Evolutionary conservation across 2,113 vertebrate species (phyloP).

Genomic region (Lepus europaeus): DNA sequence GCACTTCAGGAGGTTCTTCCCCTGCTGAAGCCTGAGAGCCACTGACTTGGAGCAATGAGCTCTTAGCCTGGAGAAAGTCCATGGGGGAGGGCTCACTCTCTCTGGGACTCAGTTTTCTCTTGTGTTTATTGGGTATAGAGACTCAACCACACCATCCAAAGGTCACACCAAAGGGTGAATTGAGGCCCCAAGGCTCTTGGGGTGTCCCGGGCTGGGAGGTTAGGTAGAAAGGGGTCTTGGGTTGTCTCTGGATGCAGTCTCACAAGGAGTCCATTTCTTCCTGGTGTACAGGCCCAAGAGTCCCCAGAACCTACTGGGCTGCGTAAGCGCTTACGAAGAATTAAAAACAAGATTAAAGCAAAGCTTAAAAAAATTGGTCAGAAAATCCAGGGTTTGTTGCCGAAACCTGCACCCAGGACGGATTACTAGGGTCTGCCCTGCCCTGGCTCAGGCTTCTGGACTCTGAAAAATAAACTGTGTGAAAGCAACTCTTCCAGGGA

Average conservation of each 20-base stretch:
- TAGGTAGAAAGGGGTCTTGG: neutral
- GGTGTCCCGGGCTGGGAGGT: neutral
- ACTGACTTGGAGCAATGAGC: neutral
- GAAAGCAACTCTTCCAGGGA: conserved; percentile 8
- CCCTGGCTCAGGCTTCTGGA: neutral
- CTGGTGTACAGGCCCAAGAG: neutral
- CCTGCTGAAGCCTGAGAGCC: neutral
- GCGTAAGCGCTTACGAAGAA: rapidly evolving
- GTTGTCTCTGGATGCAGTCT: neutral
- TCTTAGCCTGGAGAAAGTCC: neutral
- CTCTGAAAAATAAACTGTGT: conserved; percentile 68
- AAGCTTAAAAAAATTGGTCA: neutral
- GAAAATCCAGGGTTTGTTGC: neutral
- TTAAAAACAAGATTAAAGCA: rapidly evolving
- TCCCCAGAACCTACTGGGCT: rapidly evolving
- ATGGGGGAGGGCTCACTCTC: neutral
- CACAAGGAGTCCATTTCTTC: neutral
- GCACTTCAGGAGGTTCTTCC: neutral
- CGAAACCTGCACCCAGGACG: rapidly evolving
- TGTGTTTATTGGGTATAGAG: neutral
- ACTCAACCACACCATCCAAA: neutral
- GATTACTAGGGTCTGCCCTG: neutral
- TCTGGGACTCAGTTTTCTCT: neutral
- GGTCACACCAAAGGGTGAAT: neutral
- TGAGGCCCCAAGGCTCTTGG: neutral